phyloP scores from a whole-genome alignment of 1,140 invertebrate species.

The Drosophila equinoxialis region DNA sequence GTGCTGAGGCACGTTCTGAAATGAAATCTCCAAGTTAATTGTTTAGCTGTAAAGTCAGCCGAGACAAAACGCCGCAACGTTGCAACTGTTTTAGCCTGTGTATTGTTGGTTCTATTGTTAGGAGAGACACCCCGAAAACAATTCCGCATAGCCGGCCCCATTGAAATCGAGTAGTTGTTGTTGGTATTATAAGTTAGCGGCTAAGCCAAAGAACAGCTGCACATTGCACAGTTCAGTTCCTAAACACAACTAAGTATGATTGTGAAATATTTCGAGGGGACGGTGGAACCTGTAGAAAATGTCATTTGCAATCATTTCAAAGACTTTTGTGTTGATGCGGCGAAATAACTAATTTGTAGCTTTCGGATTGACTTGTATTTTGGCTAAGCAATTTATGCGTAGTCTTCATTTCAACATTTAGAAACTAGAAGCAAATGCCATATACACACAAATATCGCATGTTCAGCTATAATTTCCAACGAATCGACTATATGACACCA shows the following conservation, averaged over 20 bases:
- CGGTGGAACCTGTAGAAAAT: background rate
- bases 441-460: slow-evolving; percentile 47
- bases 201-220: slow-evolving; percentile 44
- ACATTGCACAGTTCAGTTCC: slow-evolving; percentile 50
- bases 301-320: slow-evolving; percentile 29
- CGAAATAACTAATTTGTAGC: background rate
- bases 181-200: slow-evolving; percentile 1
- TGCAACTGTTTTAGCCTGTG: slow-evolving; percentile 42
- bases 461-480: slow-evolving; percentile 58
- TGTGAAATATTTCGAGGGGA: slow-evolving; percentile 38
- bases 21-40: slow-evolving; percentile 60
- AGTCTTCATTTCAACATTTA: slow-evolving; percentile 19
- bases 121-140: slow-evolving; percentile 13
- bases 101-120: slow-evolving; percentile 50
- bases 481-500: slow-evolving; percentile 62
- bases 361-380: slow-evolving; percentile 13
- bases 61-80: slow-evolving; percentile 17
- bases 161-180: slow-evolving; percentile 26
- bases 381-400: slow-evolving; percentile 28
- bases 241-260: slow-evolving; percentile 30
- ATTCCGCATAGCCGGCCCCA: slow-evolving; percentile 20
- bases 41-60: slow-evolving; percentile 35
- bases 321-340: background rate
- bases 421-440: slow-evolving; percentile 28
- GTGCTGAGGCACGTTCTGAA: slow-evolving; percentile 63